Percentiles rank a stretch among this genome's conserved stretches.
Conservation (phyloP, 2,113 vertebrate species). For the Otolemur garnettii region DNA sequence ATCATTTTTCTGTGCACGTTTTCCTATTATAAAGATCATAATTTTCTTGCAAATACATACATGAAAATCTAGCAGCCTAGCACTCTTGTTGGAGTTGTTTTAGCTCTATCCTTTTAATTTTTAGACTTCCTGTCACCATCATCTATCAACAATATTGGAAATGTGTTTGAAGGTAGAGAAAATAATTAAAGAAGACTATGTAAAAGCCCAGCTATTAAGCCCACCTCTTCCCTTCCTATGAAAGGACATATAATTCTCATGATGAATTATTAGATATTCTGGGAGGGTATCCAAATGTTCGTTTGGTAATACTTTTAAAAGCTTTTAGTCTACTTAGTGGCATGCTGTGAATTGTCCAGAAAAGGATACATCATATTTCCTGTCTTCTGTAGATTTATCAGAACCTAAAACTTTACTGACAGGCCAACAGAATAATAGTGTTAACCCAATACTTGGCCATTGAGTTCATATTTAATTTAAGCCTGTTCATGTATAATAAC, state of each 20-base stretch:
- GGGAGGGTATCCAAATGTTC: slow-evolving; percentile 1
- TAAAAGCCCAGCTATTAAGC: background rate
- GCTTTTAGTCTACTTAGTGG: slow-evolving; percentile 31
- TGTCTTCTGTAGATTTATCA: slow-evolving; percentile 28
- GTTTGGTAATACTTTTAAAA: slow-evolving; percentile 56
- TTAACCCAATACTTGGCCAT: background rate
- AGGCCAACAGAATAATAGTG: background rate
- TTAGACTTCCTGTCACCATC: slow-evolving; percentile 3
- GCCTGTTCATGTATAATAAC: background rate
- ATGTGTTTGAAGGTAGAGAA: slow-evolving; percentile 5
- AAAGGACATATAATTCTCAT: slow-evolving; percentile 27
- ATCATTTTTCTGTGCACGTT: slow-evolving; percentile 43
- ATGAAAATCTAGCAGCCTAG: background rate
- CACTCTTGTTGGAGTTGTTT: slow-evolving; percentile 18
- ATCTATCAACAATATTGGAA: slow-evolving; percentile 6
- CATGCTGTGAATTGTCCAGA: background rate
- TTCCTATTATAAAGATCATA: slow-evolving; percentile 30
- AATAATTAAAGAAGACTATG: slow-evolving; percentile 35
- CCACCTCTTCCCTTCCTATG: background rate
- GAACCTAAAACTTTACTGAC: slow-evolving; percentile 9
- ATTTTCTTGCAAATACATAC: slow-evolving; percentile 39
- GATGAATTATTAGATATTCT: slow-evolving; percentile 58
- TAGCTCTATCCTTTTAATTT: slow-evolving; percentile 37
- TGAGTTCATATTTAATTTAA: slow-evolving; percentile 53
- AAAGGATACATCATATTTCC: background rate